phyloP scores from a whole-genome alignment of 2,797 vertebrate species.

The Enteromius trimaculatus region DNA sequence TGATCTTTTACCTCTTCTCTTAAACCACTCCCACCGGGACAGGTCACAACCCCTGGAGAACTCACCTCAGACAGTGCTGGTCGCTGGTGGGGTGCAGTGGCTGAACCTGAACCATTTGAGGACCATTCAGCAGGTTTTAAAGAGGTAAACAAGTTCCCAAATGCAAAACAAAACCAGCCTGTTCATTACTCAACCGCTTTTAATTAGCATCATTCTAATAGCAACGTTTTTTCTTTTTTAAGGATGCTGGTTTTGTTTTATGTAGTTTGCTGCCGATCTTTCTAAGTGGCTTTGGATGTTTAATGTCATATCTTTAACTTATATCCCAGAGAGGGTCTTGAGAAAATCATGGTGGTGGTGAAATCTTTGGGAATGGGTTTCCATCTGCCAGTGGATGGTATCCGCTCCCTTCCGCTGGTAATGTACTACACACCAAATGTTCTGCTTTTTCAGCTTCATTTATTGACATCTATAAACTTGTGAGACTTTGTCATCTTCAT shows the following conservation, averaged over 20 bases:
- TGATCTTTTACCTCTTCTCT: conserved; percentile 46
- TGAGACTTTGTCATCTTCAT: background rate
- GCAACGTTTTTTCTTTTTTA: background rate
- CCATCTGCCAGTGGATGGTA: conserved; percentile 91
- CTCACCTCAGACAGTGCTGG: conserved; percentile 85
- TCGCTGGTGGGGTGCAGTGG: conserved; percentile 97
- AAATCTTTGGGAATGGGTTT: conserved; percentile 96
- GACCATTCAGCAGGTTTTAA: conserved; percentile 86
- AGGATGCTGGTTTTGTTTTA: background rate
- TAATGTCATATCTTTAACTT: conserved; percentile 8
- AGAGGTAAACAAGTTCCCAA: conserved; percentile 76
- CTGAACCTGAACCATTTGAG: conserved; percentile 88
- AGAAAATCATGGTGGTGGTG: conserved; percentile 88
- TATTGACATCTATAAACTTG: conserved; percentile 4
- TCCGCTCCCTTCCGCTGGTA: conserved; percentile 88
- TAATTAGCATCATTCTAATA: background rate
- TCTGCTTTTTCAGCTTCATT: background rate
- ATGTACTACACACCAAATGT: background rate
- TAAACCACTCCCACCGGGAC: conserved; percentile 47
- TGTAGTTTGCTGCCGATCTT: background rate
- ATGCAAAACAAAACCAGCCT: conserved; percentile 31
- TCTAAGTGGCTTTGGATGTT: background rate
- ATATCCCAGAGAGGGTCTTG: conserved; percentile 82
- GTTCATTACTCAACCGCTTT: background rate
- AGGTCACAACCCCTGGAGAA: conserved; percentile 91